Evolutionary conservation across 2,888 invertebrate species (phyloP).

Genomic region (Dryomyza anilis): DNA sequence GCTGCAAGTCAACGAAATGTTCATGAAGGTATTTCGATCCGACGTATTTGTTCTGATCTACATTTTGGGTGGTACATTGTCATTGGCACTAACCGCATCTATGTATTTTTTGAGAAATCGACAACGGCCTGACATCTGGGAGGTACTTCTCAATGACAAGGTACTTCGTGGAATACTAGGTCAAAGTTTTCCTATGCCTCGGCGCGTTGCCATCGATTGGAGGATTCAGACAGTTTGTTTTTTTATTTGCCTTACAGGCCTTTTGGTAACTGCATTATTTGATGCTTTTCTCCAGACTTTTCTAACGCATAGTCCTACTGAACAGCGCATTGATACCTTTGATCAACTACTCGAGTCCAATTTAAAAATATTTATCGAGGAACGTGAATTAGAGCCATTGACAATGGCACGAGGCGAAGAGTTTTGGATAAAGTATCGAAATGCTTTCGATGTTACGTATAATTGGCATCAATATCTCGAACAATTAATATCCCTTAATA

Average conservation of each 20-base stretch:
- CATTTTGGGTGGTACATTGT: not conserved
- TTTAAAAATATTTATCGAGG: conserved; percentile 36
- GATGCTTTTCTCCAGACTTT: conserved; percentile 40
- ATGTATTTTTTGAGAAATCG: too few relatives aligned
- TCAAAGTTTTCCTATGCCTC: conserved; percentile 40
- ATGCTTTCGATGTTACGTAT: not conserved
- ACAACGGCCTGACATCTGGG: too few relatives aligned
- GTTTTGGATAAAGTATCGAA: not conserved
- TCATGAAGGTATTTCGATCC: conserved; percentile 24
- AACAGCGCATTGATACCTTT: conserved; percentile 32
- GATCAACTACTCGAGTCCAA: conserved; percentile 36
- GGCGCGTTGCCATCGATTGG: not conserved
- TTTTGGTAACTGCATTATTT: conserved; percentile 41
- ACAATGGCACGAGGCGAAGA: not conserved
- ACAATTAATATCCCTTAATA: conserved; percentile 22
- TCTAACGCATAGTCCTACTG: conserved; percentile 39
- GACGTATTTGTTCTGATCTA: conserved; percentile 28
- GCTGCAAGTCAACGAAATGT: too few relatives aligned
- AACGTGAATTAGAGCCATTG: conserved; percentile 9
- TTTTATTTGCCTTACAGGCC: conserved; percentile 36
- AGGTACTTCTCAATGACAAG: conserved; percentile 32
- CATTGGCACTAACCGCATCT: not conserved
- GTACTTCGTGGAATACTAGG: conserved; percentile 41
- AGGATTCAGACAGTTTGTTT: conserved; percentile 30
- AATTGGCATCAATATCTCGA: conserved; percentile 1